Base-by-base conservation (phyloP, 1,140 invertebrate species). In the Cotesia chilonis region DNA sequence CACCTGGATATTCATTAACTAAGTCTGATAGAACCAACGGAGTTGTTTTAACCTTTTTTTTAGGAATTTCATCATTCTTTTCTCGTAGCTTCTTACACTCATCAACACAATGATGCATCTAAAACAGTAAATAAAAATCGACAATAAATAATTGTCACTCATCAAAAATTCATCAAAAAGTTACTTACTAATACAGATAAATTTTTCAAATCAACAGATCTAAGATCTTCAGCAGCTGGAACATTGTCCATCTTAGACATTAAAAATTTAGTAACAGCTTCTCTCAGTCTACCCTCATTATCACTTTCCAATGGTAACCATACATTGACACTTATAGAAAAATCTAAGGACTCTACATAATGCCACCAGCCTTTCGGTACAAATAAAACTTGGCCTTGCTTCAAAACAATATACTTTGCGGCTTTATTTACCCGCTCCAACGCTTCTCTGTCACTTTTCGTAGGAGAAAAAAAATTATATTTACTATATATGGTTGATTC, bases 301-400 rank as follows among this genome's bases (percentile, higher is more conserved):
- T 87, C 82, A 78, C 80, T 86, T 86, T 92, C 90, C 77, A 93
- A 82, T 60, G 94, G 92, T 71, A 98, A 83, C 96, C 96, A 98
- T 59, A 92, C 90, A 88, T 98, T 98, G 0, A 98, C 88, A 79
- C 94, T 93, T 12, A 98, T 88, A 17, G 93, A 89, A 17, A 88
- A 85, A 72, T 92, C 90, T 57, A 94, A 79, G 78, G 94, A 94
- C 84, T 96, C 94, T 4, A 98, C 97, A 88, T 94, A 97, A 89
- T 99, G 97, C 97, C 97, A 99, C 96, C 96, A 98, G 66, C 94
- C 92, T 76, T 90, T 89, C 6, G 97, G 97, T 1, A 99, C 92
- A 81, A 94, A 91, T 7, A 99, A 84, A 4, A 96, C 92, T 87
- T 98, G 94, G 2, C 95, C 96, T 6, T 95, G 91, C 61, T 92